Evolutionary conservation across 1,140 invertebrate genomes (phyloP).

Genomic region (Zaprionus vittiger): DNA sequence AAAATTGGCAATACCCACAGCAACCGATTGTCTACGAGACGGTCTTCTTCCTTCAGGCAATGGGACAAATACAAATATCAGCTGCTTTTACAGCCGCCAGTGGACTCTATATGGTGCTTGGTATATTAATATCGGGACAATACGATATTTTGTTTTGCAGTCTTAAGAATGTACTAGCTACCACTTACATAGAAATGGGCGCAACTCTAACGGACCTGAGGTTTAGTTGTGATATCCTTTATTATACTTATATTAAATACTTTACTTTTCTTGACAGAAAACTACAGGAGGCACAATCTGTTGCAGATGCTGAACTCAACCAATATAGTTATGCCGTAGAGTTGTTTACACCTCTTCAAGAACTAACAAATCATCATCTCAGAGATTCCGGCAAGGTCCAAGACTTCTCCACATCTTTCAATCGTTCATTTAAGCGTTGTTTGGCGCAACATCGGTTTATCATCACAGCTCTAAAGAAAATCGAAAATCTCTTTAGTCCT

Average conservation of each 20-base stretch:
- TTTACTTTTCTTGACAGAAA: not conserved
- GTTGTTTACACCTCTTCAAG: not conserved
- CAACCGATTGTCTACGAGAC: conserved; percentile 43
- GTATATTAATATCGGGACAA: conserved; percentile 52
- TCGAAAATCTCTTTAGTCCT: conserved; percentile 39
- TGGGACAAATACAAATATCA: conserved; percentile 49
- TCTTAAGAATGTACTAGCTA: conserved; percentile 53
- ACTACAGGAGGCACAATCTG: conserved; percentile 17
- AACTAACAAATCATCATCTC: not conserved
- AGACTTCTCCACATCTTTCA: conserved; percentile 5
- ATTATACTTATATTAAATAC: not conserved
- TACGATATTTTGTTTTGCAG: conserved; percentile 55
- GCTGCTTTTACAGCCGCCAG: conserved; percentile 37
- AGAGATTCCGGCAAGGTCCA: not conserved
- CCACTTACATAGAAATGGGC: conserved; percentile 30
- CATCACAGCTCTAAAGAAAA: conserved; percentile 1
- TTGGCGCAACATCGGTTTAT: conserved; percentile 6
- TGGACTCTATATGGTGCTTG: conserved; percentile 38
- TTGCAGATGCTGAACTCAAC: conserved; percentile 23
- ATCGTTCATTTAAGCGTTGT: conserved; percentile 6
- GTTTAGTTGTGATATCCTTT: not conserved
- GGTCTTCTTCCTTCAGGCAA: conserved; percentile 39
- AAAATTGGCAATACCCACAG: conserved; percentile 4
- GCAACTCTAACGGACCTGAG: conserved; percentile 10
- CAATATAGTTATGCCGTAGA: conserved; percentile 41